Evolutionary conservation across 2,797 vertebrate genomes (phyloP), one percentile per base, ranked within the genome.

Genomic region (Menidia menidia): DNA sequence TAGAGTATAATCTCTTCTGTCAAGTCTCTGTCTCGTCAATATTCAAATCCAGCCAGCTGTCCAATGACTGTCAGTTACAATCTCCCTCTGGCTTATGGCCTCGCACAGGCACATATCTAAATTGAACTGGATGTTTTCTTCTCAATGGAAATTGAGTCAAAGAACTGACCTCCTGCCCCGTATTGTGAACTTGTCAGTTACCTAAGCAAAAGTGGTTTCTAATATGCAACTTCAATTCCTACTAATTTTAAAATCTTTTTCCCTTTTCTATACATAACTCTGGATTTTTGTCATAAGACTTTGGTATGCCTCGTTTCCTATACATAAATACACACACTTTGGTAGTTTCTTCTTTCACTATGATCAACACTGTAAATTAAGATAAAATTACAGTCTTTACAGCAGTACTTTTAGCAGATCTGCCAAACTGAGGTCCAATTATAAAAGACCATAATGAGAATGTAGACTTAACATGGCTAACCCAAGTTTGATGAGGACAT

Each of bases 21-120:
- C 92, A 93, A 92, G 88, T 90, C 85, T 87, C 90, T 86, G 89
- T 92, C 90, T 93, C 79, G 92, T 93, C 92, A 93, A 92, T 93
- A 93, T 92, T 93, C 92, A 93, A 92, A 93, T 93, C 84, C 88
- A 77, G 72, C 86, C 79, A 71, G 86, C 90, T 90, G 91, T 92
- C 91, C 91, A 91, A 91, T 90, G 91, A 90, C 89, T 92, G 93
- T 93, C 91, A 93, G 88, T 94, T 92, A 89, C 89, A 92, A 93
- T 93, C 85, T 92, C 81, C 84, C 90, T 88, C 89, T 81, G 86
- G 83, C 88, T 89, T 84, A 51, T 76, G 80, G 88, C 84, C 81
- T 76, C 16, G 80, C 80, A 74, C 78, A 90, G 89, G 88, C 93
- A 90, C 87, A 89, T 89, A 91, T 91, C 90, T 85, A 92, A 94